These are phyloP conservation scores for Ctenopoma multispine DNA, from an alignment of 2,797 vertebrate species.

Conservation along the genomic window DNA sequence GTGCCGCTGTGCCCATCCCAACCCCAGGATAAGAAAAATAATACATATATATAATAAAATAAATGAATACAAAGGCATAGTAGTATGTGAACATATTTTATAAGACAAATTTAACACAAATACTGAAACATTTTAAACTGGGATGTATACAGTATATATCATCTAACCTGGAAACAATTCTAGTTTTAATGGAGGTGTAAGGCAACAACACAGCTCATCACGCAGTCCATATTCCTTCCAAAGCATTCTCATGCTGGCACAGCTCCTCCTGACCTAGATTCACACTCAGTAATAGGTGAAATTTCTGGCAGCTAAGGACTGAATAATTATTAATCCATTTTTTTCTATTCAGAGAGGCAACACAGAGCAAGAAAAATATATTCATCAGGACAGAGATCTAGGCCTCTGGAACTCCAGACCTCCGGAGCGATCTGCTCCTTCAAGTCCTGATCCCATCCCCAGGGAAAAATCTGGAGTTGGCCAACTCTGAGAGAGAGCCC, in stretches of 20 bases:
- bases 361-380: not conserved
- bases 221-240: not conserved
- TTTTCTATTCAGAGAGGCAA: conserved; percentile 28
- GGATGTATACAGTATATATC: not conserved
- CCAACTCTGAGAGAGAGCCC: not conserved
- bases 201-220: conserved; percentile 10
- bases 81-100: too few relatives aligned
- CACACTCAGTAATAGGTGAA: conserved; percentile 9
- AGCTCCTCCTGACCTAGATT: conserved; percentile 48
- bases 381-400: conserved; percentile 17
- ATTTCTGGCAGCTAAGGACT: conserved; percentile 9
- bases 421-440: conserved; percentile 1
- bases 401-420: conserved; percentile 12
- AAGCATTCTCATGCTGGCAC: conserved; percentile 2
- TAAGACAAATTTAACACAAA: too few relatives aligned
- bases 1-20: too few relatives aligned
- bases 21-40: too few relatives aligned
- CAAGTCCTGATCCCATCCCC: conserved; percentile 24
- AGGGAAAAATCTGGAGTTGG: conserved; percentile 23
- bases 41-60: not conserved
- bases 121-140: not conserved
- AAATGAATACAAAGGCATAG: too few relatives aligned
- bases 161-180: conserved; percentile 8
- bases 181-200: conserved; percentile 2
- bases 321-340: conserved; percentile 31